Evolutionary conservation across 1,140 invertebrate species (phyloP).

Genomic region (Aphis gossypii): DNA sequence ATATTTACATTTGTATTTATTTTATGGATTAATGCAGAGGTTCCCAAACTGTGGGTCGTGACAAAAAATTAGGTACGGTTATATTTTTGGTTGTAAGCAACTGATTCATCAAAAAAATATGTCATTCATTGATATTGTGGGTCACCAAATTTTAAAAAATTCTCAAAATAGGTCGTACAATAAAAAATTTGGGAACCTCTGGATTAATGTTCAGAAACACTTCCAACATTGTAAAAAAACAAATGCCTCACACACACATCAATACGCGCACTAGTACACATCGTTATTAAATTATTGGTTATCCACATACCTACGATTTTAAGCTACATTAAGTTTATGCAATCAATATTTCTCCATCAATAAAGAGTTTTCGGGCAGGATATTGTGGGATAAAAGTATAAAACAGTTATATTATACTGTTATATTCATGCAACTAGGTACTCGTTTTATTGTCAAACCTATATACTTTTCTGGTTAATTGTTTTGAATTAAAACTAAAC

Average conservation of each 20-base stretch:
- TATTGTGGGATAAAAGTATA: background rate
- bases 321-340: background rate
- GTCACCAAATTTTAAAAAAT: too few relatives aligned
- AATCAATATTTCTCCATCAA: background rate
- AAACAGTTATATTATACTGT: background rate
- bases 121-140: too few relatives aligned
- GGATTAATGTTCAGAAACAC: background rate
- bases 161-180: too few relatives aligned
- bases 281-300: background rate
- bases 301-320: background rate
- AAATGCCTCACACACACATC: background rate
- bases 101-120: too few relatives aligned
- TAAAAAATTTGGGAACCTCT: too few relatives aligned
- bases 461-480: too few relatives aligned
- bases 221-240: background rate
- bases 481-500: too few relatives aligned
- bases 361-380: background rate
- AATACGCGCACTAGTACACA: background rate
- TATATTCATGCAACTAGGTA: too few relatives aligned
- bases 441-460: too few relatives aligned
- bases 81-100: too few relatives aligned
- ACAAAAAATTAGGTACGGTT: too few relatives aligned
- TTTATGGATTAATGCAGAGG: background rate
- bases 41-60: too few relatives aligned
- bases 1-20: background rate